A percentile compares a stretch with the other conserved stretches of the same genome.
Evolutionary conservation across 37 sponge, comb jelly and placozoan genomes (phyloP).

Genomic region (Amphimedon queenslandica): DNA sequence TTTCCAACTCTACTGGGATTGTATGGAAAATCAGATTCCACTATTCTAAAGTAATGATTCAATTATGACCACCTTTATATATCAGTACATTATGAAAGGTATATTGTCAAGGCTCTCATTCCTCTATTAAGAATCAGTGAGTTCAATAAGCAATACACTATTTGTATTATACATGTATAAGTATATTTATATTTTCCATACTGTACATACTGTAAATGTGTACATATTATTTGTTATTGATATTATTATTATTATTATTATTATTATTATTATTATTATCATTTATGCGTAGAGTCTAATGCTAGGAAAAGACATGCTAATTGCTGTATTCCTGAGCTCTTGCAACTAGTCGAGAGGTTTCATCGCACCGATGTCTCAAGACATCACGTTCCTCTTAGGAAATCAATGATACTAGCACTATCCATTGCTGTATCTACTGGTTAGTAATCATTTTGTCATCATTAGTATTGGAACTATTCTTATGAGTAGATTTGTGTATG

Average conservation of each 20-base stretch:
- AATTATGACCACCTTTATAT: neutral
- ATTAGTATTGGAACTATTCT: neutral
- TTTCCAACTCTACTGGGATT: slow-evolving; percentile 16
- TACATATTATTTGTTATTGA: too few relatives aligned
- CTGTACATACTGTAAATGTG: too few relatives aligned
- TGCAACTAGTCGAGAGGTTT: slow-evolving; percentile 16
- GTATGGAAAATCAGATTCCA: neutral
- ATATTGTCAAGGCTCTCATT: slow-evolving; percentile 21
- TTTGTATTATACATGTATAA: too few relatives aligned
- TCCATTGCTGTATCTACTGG: slow-evolving; percentile 12
- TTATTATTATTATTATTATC: too few relatives aligned
- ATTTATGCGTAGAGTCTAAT: neutral
- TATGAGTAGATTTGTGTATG: slow-evolving; percentile 1
- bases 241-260: too few relatives aligned
- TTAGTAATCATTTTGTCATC: neutral
- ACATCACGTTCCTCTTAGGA: slow-evolving; percentile 22
- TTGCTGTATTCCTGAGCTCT: slow-evolving; percentile 21
- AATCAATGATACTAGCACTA: slow-evolving; percentile 6
- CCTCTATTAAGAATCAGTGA: slow-evolving; percentile 41
- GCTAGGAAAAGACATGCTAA: neutral
- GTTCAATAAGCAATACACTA: too few relatives aligned
- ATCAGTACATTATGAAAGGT: slow-evolving; percentile 5
- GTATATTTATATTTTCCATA: too few relatives aligned
- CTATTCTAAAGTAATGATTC: slow-evolving; percentile 19
- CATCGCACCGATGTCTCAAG: slow-evolving; percentile 14